Percentiles rank a stretch among this genome's conserved stretches.
Conservation (phyloP, 1,140 invertebrate genomes). For the Cherax quadricarinatus region DNA sequence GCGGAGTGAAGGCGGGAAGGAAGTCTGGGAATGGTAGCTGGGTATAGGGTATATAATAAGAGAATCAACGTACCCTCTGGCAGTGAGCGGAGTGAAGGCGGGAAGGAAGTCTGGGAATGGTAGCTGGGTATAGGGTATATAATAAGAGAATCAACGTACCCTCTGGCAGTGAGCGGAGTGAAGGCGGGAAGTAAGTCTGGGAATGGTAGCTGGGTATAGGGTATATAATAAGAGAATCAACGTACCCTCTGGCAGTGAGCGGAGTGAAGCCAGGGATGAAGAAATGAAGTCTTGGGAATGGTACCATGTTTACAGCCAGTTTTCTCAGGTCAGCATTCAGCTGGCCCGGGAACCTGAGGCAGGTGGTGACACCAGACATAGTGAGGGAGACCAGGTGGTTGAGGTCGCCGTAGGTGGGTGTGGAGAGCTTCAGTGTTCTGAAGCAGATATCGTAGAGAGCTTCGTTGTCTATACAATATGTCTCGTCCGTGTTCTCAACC, state of each 20-base stretch:
- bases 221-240: background rate
- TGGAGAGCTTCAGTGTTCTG: background rate
- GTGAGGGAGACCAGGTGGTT: constrained; percentile 36
- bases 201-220: too few species aligned
- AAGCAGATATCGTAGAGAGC: constrained; percentile 34
- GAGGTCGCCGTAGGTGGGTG: constrained; percentile 23
- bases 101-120: too few species aligned
- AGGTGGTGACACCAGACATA: constrained; percentile 31
- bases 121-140: too few species aligned
- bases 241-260: background rate
- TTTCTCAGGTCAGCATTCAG: constrained; percentile 35
- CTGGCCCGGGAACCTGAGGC: constrained; percentile 14
- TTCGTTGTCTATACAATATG: constrained; percentile 39
- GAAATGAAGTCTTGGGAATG: constrained; percentile 21
- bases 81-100: too few species aligned
- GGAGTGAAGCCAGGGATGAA: constrained; percentile 35
- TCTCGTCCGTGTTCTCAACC: constrained; percentile 29
- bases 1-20: too few species aligned
- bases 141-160: background rate
- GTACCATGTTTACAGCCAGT: constrained; percentile 36
- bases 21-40: too few species aligned
- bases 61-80: background rate
- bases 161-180: too few species aligned
- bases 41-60: too few species aligned
- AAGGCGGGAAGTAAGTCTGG: too few species aligned